phyloP scores from a whole-genome alignment of 2,113 vertebrate genomes.

The Dendrocopos noguchii region DNA sequence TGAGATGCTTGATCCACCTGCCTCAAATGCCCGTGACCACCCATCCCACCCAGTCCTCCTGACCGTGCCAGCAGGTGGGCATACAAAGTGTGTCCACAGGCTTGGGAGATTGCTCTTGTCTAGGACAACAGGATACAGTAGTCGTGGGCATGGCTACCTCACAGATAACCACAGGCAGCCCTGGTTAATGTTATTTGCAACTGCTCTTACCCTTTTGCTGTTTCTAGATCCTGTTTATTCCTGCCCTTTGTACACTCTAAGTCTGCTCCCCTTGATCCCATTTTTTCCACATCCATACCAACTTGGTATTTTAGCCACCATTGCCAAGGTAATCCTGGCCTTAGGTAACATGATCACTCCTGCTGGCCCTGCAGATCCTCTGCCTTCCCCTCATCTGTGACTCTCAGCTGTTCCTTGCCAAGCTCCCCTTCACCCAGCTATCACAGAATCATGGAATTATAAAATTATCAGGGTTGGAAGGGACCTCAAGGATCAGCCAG shows the following conservation, averaged over 20 bases:
- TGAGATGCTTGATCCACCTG: accelerated
- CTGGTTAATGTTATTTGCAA: not conserved
- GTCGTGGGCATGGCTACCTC: not conserved
- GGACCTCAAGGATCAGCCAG: no score
- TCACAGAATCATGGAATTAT: no score
- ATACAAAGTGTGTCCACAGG: not conserved
- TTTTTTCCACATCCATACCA: not conserved
- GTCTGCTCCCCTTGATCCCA: not conserved
- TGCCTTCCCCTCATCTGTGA: not conserved
- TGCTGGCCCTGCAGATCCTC: not conserved
- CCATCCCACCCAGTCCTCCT: not conserved
- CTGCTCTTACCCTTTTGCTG: not conserved
- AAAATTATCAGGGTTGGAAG: no score
- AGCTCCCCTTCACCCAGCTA: not conserved
- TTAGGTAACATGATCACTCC: not conserved
- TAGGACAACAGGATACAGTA: not conserved
- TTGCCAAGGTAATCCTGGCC: not conserved
- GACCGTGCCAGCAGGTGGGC: accelerated
- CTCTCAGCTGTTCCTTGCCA: accelerated
- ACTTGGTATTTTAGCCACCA: not conserved
- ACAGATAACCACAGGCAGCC: not conserved
- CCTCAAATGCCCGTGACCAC: not conserved
- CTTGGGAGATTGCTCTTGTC: not conserved
- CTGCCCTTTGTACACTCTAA: not conserved
- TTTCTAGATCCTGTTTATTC: not conserved